Percentiles rank a stretch among this genome's conserved stretches.
Evolutionary conservation across 2,888 invertebrate genomes (phyloP).

Genomic region (Alviniconcha strummeri): DNA sequence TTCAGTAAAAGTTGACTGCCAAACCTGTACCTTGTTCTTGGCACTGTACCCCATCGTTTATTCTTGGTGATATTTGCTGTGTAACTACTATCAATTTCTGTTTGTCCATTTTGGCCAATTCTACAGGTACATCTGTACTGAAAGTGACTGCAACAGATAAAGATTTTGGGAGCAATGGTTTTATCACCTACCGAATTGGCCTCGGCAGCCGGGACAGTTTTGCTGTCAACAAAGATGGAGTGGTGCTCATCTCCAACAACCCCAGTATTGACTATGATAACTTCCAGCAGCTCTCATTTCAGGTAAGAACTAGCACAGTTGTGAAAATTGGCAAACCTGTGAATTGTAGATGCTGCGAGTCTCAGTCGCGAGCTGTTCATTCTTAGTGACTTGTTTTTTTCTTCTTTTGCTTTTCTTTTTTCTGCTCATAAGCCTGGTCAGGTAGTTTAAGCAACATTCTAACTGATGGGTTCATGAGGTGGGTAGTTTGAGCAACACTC

Average conservation of each 20-base stretch:
- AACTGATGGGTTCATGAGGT: too few species aligned
- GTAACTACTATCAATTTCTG: too few species aligned
- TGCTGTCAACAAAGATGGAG: conserved; percentile 87
- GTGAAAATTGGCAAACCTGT: background rate
- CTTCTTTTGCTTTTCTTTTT: too few species aligned
- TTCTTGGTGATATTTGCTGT: too few species aligned
- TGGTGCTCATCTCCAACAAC: conserved; percentile 81
- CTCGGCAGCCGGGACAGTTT: conserved; percentile 94
- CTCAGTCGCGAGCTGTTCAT: too few species aligned
- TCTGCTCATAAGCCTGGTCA: too few species aligned
- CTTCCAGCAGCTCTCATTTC: conserved; percentile 36
- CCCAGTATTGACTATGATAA: conserved; percentile 90
- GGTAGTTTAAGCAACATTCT: too few species aligned
- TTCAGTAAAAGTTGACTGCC: too few species aligned
- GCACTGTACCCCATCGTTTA: too few species aligned
- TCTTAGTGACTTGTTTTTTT: too few species aligned
- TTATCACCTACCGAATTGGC: conserved; percentile 51
- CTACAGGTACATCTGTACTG: conserved; percentile 43
- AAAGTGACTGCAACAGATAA: conserved; percentile 53
- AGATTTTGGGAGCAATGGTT: conserved; percentile 52
- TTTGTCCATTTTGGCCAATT: background rate
- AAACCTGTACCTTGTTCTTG: too few species aligned
- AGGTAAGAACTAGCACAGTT: conserved; percentile 34
- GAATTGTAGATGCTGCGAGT: background rate
- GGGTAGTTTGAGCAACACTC: too few species aligned